Base-by-base conservation (phyloP, 2,888 invertebrate genomes). In the Sturmia bella region DNA sequence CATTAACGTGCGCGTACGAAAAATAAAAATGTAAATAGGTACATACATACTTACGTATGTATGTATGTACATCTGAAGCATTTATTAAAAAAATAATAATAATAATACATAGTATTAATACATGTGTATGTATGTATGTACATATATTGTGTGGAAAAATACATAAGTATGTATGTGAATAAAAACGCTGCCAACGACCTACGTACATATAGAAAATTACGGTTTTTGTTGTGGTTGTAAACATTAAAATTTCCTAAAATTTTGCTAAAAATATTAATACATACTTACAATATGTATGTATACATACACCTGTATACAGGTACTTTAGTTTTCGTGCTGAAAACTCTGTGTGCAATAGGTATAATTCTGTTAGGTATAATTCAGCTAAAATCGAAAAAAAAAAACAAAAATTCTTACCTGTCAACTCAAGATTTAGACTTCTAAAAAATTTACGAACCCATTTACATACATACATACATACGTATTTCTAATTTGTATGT, bases 111-210 rank as follows among this genome's bases (percentile, higher is more conserved):
- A 48, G 15, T 57, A 24, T 15, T 15, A 52, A 52, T 32, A 9
- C 54, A 54, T 5, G 32, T 32, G 32, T 17, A 12, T 54, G 15
- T 32, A 56, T 2, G 9, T 11, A 9, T 11, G 3, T n/a, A n/a
- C n/a, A n/a, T n/a, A n/a, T n/a, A n/a, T n/a, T n/a, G n/a, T 13
- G 24, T 13, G 13, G 3, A 56, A 17, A 15, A 39, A 19, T 59
- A n/a, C 0, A 32, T 39, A 6, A 17, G 15, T 66, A 15, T 39
- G 50, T 24, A 13, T 57, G 41, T 7, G 19, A 56, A 37, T 9
- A 57, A 61, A 41, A 13, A 70, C n/a, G 21, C 43, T 43, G 41
- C 52, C 63, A 73, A 54, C 54, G 63, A 63, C 50, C 52, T 64
- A 56, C 32, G 63, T 37, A 4, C 27, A 4, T 27, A 39, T 56